These are phyloP conservation scores for Gymnopithys bicolor DNA, from an alignment of 2,797 vertebrate species.

Conservation along the genomic window DNA sequence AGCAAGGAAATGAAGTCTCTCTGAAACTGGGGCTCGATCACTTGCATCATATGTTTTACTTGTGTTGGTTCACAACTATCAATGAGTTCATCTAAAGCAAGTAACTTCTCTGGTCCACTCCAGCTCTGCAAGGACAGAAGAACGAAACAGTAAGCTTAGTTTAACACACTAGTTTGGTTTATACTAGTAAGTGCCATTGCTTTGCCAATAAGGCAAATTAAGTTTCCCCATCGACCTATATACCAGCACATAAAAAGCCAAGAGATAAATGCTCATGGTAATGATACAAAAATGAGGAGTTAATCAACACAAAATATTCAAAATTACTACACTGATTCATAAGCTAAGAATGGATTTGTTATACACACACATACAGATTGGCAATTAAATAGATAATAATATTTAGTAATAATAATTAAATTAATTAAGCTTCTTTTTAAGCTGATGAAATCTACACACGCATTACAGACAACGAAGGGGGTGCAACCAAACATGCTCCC, in stretches of 20 bases:
- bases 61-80: slow-evolving; percentile 99
- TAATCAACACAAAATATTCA: slow-evolving; percentile 63
- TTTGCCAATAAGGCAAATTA: not conserved
- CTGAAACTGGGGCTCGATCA: slow-evolving; percentile 99
- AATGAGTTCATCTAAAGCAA: slow-evolving; percentile 98
- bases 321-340: slow-evolving; percentile 50
- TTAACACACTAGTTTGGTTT: slow-evolving; percentile 9
- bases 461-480: not conserved
- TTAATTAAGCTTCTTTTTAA: slow-evolving; percentile 56
- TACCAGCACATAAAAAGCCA: not conserved
- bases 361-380: slow-evolving; percentile 33
- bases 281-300: slow-evolving; percentile 37
- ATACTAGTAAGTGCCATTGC: not conserved
- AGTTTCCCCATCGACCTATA: not conserved
- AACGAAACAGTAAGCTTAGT: not conserved
- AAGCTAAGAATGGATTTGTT: slow-evolving; percentile 59
- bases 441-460: slow-evolving; percentile 28
- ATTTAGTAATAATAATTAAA: slow-evolving; percentile 68
- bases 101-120: slow-evolving; percentile 98
- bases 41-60: slow-evolving; percentile 99
- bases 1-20: slow-evolving; percentile 99
- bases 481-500: not conserved
- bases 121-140: slow-evolving; percentile 86
- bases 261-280: slow-evolving; percentile 28
- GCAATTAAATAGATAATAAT: slow-evolving; percentile 59